Evolutionary conservation across 2,797 vertebrate genomes (phyloP).

Genomic region (Periparus ater): DNA sequence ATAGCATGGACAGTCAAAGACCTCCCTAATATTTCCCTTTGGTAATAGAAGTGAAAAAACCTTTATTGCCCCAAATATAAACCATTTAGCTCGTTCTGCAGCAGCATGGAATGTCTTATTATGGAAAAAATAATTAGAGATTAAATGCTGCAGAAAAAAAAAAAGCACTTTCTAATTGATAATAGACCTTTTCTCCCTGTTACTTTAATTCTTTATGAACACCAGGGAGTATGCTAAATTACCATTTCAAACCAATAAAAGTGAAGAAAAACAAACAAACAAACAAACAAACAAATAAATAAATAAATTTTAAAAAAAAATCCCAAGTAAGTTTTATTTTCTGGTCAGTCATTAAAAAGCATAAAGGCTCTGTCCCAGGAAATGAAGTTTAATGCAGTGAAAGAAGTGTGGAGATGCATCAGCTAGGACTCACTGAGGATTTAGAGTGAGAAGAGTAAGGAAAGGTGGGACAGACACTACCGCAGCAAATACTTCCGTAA

Average conservation of each 20-base stretch:
- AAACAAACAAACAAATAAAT: no score
- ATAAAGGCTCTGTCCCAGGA: background rate
- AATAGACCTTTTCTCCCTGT: background rate
- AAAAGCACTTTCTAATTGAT: background rate
- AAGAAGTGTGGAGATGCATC: background rate
- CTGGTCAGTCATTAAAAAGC: background rate
- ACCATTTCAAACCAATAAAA: background rate
- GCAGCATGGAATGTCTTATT: background rate
- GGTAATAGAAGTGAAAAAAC: conserved; percentile 73
- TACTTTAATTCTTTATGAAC: background rate
- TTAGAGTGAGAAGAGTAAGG: background rate
- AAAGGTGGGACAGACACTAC: background rate
- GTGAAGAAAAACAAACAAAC: no score
- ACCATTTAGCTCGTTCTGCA: conserved; percentile 75
- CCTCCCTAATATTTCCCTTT: conserved; percentile 81
- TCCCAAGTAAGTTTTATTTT: background rate
- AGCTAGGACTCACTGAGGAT: background rate
- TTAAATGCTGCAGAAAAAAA: conserved; percentile 25
- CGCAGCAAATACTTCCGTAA: background rate
- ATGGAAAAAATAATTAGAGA: conserved; percentile 17
- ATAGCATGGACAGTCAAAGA: conserved; percentile 79
- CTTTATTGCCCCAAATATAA: conserved; percentile 77
- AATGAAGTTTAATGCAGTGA: background rate
- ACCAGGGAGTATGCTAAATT: background rate
- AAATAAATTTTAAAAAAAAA: background rate